Evolutionary conservation across 2,888 invertebrate genomes (phyloP), one percentile per base, ranked within the genome.

Genomic region (Acleris sparsana): DNA sequence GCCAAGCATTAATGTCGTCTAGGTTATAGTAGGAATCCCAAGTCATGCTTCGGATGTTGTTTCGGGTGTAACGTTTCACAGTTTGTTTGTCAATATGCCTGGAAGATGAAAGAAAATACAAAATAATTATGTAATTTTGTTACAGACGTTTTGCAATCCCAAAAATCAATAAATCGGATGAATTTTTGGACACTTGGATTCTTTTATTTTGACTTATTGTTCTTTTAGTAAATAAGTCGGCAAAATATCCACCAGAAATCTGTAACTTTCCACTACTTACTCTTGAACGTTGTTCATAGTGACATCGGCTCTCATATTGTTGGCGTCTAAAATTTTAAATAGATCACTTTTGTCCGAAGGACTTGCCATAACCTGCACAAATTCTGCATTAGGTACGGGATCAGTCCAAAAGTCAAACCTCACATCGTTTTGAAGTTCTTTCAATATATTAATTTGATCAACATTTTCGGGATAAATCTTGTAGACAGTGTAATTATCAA

Each of bases 1-100:
- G 76, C 94, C 94, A 96, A 5, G 79, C 77, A 70, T 95, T 84
- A 33, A 95, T 95, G 60, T 94, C 94, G 0, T 93, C 90, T 56
- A 95, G 78, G 0, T 84, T 87, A 72, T 95, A 93, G 72, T 96
- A 96, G 0, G 85, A 88, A 16, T 88, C 93, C 93, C 95, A 95
- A 57, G 85, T 87, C 80, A 95, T 79, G 17, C 79, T 88, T 64
- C 73, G 74, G 3, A 76, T 46, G 46, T 82, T 80, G 17, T 71
- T 85, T 70, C 81, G 80, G 1, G 74, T 74, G 29, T 88, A 86
- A 2, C 63, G 75, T n/a, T 70, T 73, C 0, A 88, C 82, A 62
- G 81, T 77, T 77, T 94, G 92, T 68, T 89, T 89, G 55, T 93
- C 91, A 64, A 94, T 93, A 55, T 91, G 75, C 44, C 94, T 94